phyloP scores from a whole-genome alignment of 2,797 vertebrate genomes.

The Rousettus madagascariensis region DNA sequence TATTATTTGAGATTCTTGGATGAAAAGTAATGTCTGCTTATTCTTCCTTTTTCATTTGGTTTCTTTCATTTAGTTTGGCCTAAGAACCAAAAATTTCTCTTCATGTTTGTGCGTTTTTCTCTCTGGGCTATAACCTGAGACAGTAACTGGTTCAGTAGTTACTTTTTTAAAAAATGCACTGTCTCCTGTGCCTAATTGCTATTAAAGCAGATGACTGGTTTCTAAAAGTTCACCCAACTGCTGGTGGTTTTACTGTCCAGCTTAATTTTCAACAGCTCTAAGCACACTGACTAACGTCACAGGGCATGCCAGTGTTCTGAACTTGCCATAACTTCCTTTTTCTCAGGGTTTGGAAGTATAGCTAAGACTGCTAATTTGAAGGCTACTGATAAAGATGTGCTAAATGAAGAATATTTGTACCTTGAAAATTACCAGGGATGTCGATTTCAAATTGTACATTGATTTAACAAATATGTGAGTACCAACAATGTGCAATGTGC shows the following conservation, averaged over 20 bases:
- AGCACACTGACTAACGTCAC: neutral
- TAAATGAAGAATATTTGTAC: neutral
- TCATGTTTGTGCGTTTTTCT: neutral
- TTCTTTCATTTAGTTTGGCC: conserved; percentile 31
- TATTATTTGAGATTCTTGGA: neutral
- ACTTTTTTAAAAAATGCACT: neutral
- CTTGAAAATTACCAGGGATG: neutral
- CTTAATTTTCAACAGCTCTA: neutral
- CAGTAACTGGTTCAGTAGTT: neutral
- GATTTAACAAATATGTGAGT: neutral
- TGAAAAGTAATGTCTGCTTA: neutral
- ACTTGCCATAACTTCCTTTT: neutral
- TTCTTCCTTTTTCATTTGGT: neutral
- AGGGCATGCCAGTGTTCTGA: neutral
- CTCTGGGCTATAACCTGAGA: neutral
- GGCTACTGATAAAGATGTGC: neutral
- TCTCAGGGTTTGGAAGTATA: neutral
- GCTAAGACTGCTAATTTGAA: neutral
- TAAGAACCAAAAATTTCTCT: neutral
- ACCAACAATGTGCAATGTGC: neutral
- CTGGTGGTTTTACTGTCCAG: neutral
- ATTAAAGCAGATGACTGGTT: neutral
- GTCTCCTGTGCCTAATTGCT: neutral
- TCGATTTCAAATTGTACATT: neutral
- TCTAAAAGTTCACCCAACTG: neutral